These are phyloP conservation scores for Drosophila nigromelanica DNA, from an alignment of 1,140 invertebrate genomes.

Conservation along the genomic window DNA sequence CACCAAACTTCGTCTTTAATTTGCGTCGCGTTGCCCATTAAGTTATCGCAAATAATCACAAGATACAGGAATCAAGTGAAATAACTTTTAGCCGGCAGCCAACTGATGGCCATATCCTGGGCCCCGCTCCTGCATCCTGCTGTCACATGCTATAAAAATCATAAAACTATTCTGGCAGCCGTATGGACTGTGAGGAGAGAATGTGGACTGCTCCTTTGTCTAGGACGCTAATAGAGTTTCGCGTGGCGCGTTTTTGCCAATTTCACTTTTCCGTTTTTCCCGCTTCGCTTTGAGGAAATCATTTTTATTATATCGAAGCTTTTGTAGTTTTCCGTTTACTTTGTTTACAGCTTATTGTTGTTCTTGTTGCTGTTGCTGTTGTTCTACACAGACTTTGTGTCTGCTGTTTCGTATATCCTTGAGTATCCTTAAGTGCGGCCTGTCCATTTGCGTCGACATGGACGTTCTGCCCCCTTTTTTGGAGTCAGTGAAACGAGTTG, in stretches of 20 bases:
- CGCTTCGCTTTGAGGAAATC: slow-evolving; percentile 63
- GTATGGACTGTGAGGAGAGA: not conserved
- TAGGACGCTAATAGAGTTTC: slow-evolving; percentile 72
- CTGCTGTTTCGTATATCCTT: slow-evolving; percentile 40
- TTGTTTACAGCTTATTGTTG: slow-evolving; percentile 36
- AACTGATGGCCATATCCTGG: slow-evolving; percentile 42
- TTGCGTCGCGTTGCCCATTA: slow-evolving; percentile 66
- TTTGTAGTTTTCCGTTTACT: slow-evolving; percentile 69
- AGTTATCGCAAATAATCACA: slow-evolving; percentile 59
- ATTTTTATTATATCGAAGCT: slow-evolving; percentile 82
- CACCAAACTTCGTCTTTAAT: slow-evolving; percentile 57
- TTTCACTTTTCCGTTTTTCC: slow-evolving; percentile 61
- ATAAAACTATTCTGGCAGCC: slow-evolving; percentile 71
- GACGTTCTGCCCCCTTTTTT: slow-evolving; percentile 4
- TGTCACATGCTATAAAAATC: slow-evolving; percentile 78
- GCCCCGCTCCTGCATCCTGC: slow-evolving; percentile 37
- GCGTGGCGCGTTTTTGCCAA: slow-evolving; percentile 65
- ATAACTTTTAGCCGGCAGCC: slow-evolving; percentile 34
- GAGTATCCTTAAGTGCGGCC: slow-evolving; percentile 72
- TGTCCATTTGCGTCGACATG: slow-evolving; percentile 29
- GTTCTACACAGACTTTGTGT: slow-evolving; percentile 51
- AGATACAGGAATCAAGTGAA: slow-evolving; percentile 39
- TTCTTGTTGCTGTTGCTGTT: slow-evolving; percentile 6
- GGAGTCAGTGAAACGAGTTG: slow-evolving; percentile 25
- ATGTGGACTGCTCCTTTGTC: slow-evolving; percentile 56